Conservation (phyloP, 2,888 invertebrate species). For the Lycia hirtaria region DNA sequence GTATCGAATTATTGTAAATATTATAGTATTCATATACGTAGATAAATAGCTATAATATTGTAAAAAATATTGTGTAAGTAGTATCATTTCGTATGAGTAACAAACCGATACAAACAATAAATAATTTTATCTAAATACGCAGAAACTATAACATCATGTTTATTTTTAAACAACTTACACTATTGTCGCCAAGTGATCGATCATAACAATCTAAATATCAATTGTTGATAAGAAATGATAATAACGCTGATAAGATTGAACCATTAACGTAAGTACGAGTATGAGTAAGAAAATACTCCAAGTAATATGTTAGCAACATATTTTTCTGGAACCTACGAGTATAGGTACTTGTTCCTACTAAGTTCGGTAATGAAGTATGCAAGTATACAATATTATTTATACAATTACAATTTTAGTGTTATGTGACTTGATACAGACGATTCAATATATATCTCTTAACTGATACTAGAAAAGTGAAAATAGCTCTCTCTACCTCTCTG, state of each 20-base stretch:
- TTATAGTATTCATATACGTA: too few relatives aligned
- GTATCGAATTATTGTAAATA: too few relatives aligned
- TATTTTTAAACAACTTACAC: slow-evolving; percentile 13
- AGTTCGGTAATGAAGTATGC: too few relatives aligned
- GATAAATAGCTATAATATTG: too few relatives aligned
- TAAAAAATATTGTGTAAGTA: not conserved
- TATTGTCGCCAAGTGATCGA: slow-evolving; percentile 5
- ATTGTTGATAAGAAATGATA: slow-evolving; percentile 3
- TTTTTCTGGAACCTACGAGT: too few relatives aligned
- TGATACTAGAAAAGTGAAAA: too few relatives aligned
- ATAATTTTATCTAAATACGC: slow-evolving; percentile 10
- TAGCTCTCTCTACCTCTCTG: too few relatives aligned
- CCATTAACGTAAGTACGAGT: not conserved
- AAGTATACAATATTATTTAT: too few relatives aligned
- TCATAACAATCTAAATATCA: slow-evolving; percentile 7
- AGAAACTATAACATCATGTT: slow-evolving; percentile 13
- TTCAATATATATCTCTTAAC: too few relatives aligned
- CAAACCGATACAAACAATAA: slow-evolving; percentile 4
- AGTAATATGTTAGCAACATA: not conserved
- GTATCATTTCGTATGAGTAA: not conserved
- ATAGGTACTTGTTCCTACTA: too few relatives aligned
- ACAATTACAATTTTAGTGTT: too few relatives aligned
- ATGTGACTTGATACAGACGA: too few relatives aligned
- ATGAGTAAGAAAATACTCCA: not conserved
- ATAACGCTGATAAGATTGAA: not conserved